Conservation (phyloP, 2,888 invertebrate genomes). For the Ennomos fuscantarius region DNA sequence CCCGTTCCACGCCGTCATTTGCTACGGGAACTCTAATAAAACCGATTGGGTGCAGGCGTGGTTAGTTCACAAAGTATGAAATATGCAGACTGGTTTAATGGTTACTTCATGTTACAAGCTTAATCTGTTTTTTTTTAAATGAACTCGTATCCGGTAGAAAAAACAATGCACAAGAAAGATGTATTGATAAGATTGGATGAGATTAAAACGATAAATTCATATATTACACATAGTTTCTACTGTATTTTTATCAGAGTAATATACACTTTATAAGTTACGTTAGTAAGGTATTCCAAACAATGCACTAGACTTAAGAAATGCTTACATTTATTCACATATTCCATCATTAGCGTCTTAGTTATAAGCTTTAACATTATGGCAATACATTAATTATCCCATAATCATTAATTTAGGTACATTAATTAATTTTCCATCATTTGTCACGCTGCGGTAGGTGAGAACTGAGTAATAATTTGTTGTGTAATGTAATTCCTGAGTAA, state of each 20-base stretch:
- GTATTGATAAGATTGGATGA: too few relatives aligned
- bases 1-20: conserved; percentile 58
- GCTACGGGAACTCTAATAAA: conserved; percentile 51
- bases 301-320: too few relatives aligned
- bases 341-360: conserved; percentile 9
- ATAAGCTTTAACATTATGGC: conserved; percentile 16
- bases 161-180: too few relatives aligned
- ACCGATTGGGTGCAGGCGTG: conserved; percentile 44
- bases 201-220: too few relatives aligned
- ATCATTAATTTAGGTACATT: conserved; percentile 23
- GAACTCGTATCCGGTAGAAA: too few relatives aligned
- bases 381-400: conserved; percentile 24
- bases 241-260: too few relatives aligned
- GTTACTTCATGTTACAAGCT: too few relatives aligned
- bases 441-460: conserved; percentile 27
- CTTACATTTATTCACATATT: background rate
- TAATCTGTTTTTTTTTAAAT: too few relatives aligned
- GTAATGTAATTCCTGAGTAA: conserved; percentile 26
- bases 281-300: too few relatives aligned
- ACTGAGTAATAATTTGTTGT: conserved; percentile 23
- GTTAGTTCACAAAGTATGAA: conserved; percentile 25
- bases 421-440: conserved; percentile 38
- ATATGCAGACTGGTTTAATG: conserved; percentile 1
- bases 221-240: too few relatives aligned
- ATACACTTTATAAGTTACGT: too few relatives aligned